Conservation (phyloP, 2,797 vertebrate genomes). For the Lacerta bilineata region DNA sequence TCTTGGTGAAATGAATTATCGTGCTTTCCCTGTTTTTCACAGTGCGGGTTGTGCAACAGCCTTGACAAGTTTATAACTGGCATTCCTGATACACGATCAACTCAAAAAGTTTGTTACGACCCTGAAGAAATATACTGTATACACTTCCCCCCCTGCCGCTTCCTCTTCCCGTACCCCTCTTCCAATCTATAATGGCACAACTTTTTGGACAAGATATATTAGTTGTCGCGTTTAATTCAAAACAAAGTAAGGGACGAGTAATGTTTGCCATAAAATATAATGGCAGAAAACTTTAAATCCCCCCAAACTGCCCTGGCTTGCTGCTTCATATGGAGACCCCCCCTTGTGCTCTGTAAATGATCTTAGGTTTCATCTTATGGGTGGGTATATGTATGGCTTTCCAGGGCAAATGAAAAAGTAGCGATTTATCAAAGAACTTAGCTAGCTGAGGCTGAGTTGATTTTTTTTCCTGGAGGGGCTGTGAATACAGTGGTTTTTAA, state of each 20-base stretch:
- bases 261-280: slow-evolving; percentile 53
- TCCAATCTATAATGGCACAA: neutral
- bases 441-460: neutral
- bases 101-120: slow-evolving; percentile 37
- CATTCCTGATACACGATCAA: slow-evolving; percentile 20
- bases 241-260: slow-evolving; percentile 41
- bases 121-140: rapidly evolving
- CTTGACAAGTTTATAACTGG: slow-evolving; percentile 18
- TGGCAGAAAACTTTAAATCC: slow-evolving; percentile 43
- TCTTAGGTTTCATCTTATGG: neutral
- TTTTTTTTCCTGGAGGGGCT: slow-evolving; percentile 21
- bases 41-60: neutral
- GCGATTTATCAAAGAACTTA: slow-evolving; percentile 12
- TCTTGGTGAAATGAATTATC: neutral
- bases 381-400: slow-evolving; percentile 6
- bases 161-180: neutral
- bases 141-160: too few species aligned
- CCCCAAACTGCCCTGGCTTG: neutral
- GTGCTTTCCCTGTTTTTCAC: neutral
- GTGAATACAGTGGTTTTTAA: slow-evolving; percentile 33
- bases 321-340: neutral
- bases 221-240: slow-evolving; percentile 18
- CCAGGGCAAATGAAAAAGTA: slow-evolving; percentile 12
- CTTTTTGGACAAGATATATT: slow-evolving; percentile 3
- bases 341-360: slow-evolving; percentile 4